phyloP scores from a whole-genome alignment of 2,888 invertebrate genomes.

The Quadroppia sp. region DNA sequence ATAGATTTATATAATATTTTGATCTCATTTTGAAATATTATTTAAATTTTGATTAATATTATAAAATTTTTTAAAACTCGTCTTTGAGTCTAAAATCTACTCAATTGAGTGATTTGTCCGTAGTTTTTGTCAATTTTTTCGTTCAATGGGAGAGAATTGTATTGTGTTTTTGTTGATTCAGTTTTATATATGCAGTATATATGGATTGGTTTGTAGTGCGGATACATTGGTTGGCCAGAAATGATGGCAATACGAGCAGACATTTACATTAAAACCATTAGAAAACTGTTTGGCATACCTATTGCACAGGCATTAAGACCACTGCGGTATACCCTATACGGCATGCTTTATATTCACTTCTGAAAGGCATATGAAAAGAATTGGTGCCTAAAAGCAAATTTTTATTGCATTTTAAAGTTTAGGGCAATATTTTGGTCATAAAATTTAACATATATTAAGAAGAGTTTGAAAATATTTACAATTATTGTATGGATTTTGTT shows the following conservation, averaged over 20 bases:
- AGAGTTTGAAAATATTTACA: too few species aligned
- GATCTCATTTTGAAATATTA: too few species aligned
- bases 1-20: too few species aligned
- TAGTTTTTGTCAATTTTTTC: background rate
- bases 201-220: background rate
- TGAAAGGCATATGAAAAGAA: too few species aligned
- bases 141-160: constrained; percentile 4
- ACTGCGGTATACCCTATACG: background rate
- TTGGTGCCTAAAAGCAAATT: background rate
- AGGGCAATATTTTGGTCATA: too few species aligned
- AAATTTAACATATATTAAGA: too few species aligned
- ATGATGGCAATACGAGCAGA: constrained; percentile 15
- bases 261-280: constrained; percentile 15
- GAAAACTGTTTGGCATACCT: constrained; percentile 8
- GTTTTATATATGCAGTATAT: background rate
- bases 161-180: background rate
- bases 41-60: too few species aligned
- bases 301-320: constrained; percentile 11
- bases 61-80: too few species aligned
- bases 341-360: too few species aligned
- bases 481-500: too few species aligned
- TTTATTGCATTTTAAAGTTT: background rate
- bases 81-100: too few species aligned
- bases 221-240: constrained; percentile 5
- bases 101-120: too few species aligned